These are phyloP conservation scores for Pitta sordida DNA, from an alignment of 2,113 vertebrate species.

Conservation along the genomic window DNA sequence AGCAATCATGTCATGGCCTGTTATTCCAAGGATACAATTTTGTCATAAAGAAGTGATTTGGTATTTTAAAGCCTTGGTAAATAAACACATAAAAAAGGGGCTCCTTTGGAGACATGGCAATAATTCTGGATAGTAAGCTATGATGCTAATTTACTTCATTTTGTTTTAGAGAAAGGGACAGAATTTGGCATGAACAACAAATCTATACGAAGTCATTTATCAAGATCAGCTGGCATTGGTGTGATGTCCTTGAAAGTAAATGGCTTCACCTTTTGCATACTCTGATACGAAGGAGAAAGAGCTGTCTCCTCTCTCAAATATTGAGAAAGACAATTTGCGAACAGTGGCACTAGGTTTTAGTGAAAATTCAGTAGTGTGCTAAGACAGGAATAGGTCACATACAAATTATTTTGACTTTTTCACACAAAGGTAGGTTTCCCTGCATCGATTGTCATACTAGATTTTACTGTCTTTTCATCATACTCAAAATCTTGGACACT, in stretches of 20 bases:
- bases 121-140: slow-evolving; percentile 47
- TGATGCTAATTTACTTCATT: slow-evolving; percentile 46
- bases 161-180: slow-evolving; percentile 46
- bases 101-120: slow-evolving; percentile 42
- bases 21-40: slow-evolving; percentile 68
- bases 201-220: slow-evolving; percentile 61
- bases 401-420: slow-evolving; percentile 32
- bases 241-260: slow-evolving; percentile 62
- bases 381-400: slow-evolving; percentile 10
- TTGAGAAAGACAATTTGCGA: neutral
- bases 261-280: slow-evolving; percentile 8
- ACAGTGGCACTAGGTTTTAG: neutral
- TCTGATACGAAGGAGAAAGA: neutral
- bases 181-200: slow-evolving; percentile 39
- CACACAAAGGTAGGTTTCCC: neutral
- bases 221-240: slow-evolving; percentile 42
- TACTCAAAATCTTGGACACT: slow-evolving; percentile 54
- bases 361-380: slow-evolving; percentile 12
- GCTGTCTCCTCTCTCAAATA: slow-evolving; percentile 24
- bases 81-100: slow-evolving; percentile 22
- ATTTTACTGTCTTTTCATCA: slow-evolving; percentile 61
- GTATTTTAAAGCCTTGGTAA: slow-evolving; percentile 71
- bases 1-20: slow-evolving; percentile 55
- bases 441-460: slow-evolving; percentile 14
- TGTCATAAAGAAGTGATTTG: slow-evolving; percentile 68